phyloP scores from a whole-genome alignment of 2,888 invertebrate genomes.

The Leptarthrus brevirostris region DNA sequence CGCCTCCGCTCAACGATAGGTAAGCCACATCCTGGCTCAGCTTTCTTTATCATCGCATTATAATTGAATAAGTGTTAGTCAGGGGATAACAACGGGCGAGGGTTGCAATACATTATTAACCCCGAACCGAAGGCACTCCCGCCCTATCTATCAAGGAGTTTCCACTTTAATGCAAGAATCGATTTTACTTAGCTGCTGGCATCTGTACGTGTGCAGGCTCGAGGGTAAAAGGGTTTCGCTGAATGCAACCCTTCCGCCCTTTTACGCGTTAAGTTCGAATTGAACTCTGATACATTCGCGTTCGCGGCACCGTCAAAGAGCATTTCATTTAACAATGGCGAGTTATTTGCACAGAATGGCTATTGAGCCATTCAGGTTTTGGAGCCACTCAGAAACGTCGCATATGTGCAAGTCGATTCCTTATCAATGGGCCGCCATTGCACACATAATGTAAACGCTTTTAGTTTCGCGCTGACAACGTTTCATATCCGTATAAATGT shows the following conservation, averaged over 20 bases:
- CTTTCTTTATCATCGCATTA: constrained; percentile 33
- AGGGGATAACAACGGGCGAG: constrained; percentile 9
- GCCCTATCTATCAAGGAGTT: constrained; percentile 19
- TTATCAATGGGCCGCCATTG: background rate
- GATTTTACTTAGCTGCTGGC: constrained; percentile 39
- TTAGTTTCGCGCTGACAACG: background rate
- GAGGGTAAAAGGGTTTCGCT: background rate
- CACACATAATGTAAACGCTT: constrained; percentile 15
- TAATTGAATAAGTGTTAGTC: constrained; percentile 46
- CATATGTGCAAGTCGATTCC: constrained; percentile 37
- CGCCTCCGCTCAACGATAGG: constrained; percentile 18
- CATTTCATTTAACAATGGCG: constrained; percentile 30
- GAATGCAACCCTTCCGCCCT: constrained; percentile 25
- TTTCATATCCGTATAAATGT: constrained; percentile 16
- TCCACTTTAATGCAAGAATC: constrained; percentile 40
- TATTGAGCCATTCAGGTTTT: constrained; percentile 16
- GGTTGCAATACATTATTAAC: constrained; percentile 43
- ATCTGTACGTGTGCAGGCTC: constrained; percentile 6
- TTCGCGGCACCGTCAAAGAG: constrained; percentile 42
- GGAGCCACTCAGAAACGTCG: constrained; percentile 12
- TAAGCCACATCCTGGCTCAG: constrained; percentile 44
- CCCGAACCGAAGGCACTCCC: constrained; percentile 17
- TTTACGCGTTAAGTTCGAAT: background rate
- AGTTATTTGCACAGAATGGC: constrained; percentile 27
- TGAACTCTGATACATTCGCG: constrained; percentile 9